Evolutionary conservation across 1,140 invertebrate species (phyloP), one percentile per base, ranked within the genome.

Genomic region (Arctopsyche grandis): DNA sequence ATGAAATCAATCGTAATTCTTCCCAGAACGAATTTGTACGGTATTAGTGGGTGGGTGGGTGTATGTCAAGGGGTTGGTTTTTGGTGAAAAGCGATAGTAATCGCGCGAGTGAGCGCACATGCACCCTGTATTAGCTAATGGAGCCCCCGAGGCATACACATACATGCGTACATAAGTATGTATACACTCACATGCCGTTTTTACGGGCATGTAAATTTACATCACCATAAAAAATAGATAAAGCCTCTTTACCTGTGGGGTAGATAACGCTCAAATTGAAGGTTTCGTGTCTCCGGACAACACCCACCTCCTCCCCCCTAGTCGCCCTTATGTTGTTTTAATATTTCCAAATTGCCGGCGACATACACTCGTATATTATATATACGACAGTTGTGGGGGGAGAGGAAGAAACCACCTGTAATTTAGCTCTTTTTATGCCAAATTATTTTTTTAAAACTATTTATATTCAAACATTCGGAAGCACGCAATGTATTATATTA

Each of bases 201-300:
- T 63, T 76, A 76, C 58, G 52, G n/a, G 29, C 44, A 76, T 76
- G 74, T 76, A 76, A 76, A 76, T 76, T 76, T 76, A 76, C 74
- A 76, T 76, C 74, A 63, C 46, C 74, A 63, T 76, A 76, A 76
- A 76, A 76, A 76, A 74, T 74, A 74, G 71, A 74, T 74, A 74
- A 74, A 74, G 48, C 48, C 48, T 56, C 63, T 74, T 48, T 56
- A 74, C 71, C 71, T 74, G 71, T 56, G 44, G 46, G 71, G 70
- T 73, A 73, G 70, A 73, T 73, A 74, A 48, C 71, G 71, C 71
- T 52, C 22, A 74, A 74, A 74, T 74, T 74, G 71, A 56, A 74
- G 71, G 71, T 74, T 74, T 56, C 71, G 48, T 74, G 71, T 74
- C 71, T 71, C 71, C 48, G 22, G 48, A 52, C 48, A 52, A 52